A percentile compares a stretch with the other conserved stretches of the same genome.
These are phyloP conservation scores for Oasisia sp. DNA, from an alignment of 2,888 invertebrate genomes.

Conservation along the genomic window DNA sequence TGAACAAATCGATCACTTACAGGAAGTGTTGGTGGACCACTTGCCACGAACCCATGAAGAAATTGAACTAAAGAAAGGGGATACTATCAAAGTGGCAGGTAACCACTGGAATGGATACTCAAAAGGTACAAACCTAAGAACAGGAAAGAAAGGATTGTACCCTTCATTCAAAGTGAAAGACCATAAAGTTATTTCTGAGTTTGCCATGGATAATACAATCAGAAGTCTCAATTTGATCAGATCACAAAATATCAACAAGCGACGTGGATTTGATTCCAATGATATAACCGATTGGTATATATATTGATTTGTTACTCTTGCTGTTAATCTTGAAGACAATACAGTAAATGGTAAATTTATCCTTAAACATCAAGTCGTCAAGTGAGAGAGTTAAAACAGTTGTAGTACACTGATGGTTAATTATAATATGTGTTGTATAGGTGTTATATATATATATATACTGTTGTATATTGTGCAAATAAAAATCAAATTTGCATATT, in stretches of 20 bases:
- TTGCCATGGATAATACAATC: slow-evolving; percentile 69
- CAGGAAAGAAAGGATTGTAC: slow-evolving; percentile 73
- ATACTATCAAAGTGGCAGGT: slow-evolving; percentile 89
- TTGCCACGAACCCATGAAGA: slow-evolving; percentile 65
- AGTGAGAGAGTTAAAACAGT: too few relatives aligned
- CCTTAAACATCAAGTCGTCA: too few relatives aligned
- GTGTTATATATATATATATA: too few relatives aligned
- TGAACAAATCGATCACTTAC: slow-evolving; percentile 91
- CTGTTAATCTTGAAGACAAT: too few relatives aligned
- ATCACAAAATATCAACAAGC: neutral
- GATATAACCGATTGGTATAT: too few relatives aligned
- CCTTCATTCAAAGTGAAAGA: slow-evolving; percentile 74
- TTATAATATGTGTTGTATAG: too few relatives aligned
- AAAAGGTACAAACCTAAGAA: slow-evolving; percentile 87
- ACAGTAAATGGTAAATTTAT: too few relatives aligned
- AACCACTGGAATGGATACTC: slow-evolving; percentile 98
- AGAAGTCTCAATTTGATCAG: neutral
- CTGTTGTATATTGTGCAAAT: too few relatives aligned
- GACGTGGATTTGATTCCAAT: too few relatives aligned
- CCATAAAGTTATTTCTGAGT: slow-evolving; percentile 82
- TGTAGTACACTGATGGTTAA: too few relatives aligned
- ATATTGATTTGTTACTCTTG: too few relatives aligned
- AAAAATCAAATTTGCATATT: too few relatives aligned
- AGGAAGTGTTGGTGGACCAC: slow-evolving; percentile 73
- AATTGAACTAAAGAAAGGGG: slow-evolving; percentile 75